Conservation (phyloP, 2,888 invertebrate species). For the Trachelus tabidus region DNA sequence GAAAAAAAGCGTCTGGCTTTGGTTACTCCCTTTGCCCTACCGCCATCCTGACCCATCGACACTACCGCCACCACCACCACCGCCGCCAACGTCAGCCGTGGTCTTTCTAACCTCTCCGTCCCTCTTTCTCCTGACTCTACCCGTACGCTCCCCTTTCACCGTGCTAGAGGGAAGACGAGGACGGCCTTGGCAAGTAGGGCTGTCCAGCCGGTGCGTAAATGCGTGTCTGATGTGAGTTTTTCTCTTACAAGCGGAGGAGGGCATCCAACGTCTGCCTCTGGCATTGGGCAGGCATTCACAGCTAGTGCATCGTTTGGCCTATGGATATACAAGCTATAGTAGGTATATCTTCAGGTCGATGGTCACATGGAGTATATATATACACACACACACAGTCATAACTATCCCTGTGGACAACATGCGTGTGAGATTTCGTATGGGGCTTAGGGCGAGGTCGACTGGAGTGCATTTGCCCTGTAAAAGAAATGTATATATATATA, state of each 20-base stretch:
- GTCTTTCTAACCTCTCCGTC: background rate
- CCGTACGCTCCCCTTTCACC: background rate
- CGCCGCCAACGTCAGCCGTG: background rate
- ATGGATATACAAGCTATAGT: background rate
- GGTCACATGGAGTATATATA: background rate
- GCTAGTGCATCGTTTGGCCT: background rate
- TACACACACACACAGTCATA: background rate
- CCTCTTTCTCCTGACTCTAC: background rate
- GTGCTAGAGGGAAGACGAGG: constrained; percentile 16
- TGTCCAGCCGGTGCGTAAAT: constrained; percentile 22
- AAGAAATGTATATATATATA: background rate
- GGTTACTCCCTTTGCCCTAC: background rate
- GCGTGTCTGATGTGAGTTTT: constrained; percentile 5
- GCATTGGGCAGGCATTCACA: background rate
- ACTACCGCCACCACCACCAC: background rate
- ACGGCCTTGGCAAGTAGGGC: constrained; percentile 32
- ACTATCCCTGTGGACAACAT: background rate
- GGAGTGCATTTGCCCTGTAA: background rate
- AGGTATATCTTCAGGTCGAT: background rate
- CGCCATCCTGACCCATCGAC: background rate
- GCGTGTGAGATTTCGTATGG: background rate
- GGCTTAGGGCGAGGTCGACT: background rate
- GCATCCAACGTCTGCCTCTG: background rate
- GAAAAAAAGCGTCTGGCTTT: constrained; percentile 20
- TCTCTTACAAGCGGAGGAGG: background rate